These are phyloP conservation scores for Anthoscopus minutus DNA, from an alignment of 2,113 vertebrate genomes.

Conservation along the genomic window DNA sequence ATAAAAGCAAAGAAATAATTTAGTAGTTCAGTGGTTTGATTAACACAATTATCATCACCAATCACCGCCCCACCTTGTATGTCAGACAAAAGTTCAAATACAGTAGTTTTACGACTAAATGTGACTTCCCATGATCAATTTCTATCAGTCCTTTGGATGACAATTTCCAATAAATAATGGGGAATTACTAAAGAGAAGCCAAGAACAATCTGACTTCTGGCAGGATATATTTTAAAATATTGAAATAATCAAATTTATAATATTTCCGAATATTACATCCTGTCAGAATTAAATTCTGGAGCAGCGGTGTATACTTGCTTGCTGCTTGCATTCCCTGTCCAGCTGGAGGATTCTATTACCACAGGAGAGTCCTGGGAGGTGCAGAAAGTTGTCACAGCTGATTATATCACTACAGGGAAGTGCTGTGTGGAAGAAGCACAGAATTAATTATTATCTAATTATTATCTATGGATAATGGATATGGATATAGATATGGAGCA, in stretches of 20 bases:
- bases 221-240: neutral
- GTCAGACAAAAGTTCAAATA: neutral
- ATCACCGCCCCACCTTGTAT: neutral
- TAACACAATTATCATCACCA: neutral
- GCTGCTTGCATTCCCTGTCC: neutral
- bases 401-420: neutral
- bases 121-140: neutral
- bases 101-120: neutral
- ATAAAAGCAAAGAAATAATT: neutral
- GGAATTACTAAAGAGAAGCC: neutral
- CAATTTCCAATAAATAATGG: neutral
- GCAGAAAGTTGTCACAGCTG: neutral
- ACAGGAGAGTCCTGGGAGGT: neutral
- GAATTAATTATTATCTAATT: too few relatives aligned
- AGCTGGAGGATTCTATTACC: neutral
- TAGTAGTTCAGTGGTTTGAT: neutral
- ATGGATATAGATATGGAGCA: too few relatives aligned
- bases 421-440: neutral
- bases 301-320: neutral
- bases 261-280: neutral
- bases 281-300: neutral
- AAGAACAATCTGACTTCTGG: neutral
- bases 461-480: too few relatives aligned
- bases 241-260: neutral
- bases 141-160: neutral